Conservation (phyloP, 53 echinoderm and acorn worm species). For the Astropecten irregularis region DNA sequence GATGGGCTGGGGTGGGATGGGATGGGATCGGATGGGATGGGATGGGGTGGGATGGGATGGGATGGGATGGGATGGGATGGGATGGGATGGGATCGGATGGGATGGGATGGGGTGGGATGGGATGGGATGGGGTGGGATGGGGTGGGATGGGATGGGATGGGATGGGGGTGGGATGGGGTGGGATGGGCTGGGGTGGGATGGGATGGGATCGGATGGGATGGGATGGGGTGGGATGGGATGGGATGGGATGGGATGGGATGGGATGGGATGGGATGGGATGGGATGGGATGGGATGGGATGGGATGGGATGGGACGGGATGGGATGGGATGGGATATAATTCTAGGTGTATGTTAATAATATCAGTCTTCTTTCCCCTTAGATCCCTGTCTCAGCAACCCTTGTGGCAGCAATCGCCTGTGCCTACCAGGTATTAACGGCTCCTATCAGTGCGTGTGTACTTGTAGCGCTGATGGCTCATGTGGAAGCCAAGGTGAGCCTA, state of each 20-base stretch:
- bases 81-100: not conserved
- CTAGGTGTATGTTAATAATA: no score
- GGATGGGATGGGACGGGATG: not conserved
- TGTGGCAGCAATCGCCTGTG: slow-evolving; percentile 16
- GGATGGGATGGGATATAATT: no score
- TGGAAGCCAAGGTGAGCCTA: not conserved
- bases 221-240: not conserved
- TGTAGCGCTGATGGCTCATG: slow-evolving; percentile 22
- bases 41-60: not conserved
- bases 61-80: not conserved
- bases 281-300: not conserved
- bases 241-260: not conserved
- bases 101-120: not conserved
- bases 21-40: not conserved
- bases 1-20: no score
- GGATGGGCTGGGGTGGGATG: not conserved
- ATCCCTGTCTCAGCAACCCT: slow-evolving; percentile 22
- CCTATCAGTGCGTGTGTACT: slow-evolving; percentile 12
- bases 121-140: not conserved
- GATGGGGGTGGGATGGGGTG: not conserved
- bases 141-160: not conserved
- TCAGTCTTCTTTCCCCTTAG: no score
- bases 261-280: not conserved
- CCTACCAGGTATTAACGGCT: slow-evolving; percentile 2
- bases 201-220: not conserved